phyloP scores from a whole-genome alignment of 1,140 invertebrate genomes.

The Potamilus streckersoni region DNA sequence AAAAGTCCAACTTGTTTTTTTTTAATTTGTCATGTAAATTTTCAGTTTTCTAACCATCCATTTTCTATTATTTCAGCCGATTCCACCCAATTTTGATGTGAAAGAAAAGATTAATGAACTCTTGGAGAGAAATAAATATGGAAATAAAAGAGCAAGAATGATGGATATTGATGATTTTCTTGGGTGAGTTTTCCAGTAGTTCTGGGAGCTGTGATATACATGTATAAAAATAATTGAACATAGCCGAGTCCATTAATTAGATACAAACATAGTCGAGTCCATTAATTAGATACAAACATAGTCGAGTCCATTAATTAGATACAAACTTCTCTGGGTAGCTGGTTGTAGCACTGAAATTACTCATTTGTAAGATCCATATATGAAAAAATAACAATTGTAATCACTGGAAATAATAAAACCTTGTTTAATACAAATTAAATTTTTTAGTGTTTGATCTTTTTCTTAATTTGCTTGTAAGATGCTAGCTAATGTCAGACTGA shows the following conservation, averaged over 20 bases:
- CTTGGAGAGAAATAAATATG: slow-evolving; percentile 75
- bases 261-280: background rate
- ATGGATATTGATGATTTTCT: slow-evolving; percentile 99
- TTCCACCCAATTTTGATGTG: slow-evolving; percentile 86
- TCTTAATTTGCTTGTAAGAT: too few relatives aligned
- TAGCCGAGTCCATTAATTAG: background rate
- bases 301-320: background rate
- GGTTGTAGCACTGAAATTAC: slow-evolving; percentile 1
- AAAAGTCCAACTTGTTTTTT: background rate
- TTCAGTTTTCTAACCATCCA: background rate
- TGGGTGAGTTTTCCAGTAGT: slow-evolving; percentile 69
- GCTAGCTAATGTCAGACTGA: too few relatives aligned
- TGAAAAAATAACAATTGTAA: background rate
- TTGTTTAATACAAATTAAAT: too few relatives aligned
- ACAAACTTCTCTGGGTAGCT: background rate
- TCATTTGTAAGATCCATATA: background rate
- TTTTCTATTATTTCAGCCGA: slow-evolving; percentile 72
- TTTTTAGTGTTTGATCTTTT: too few relatives aligned
- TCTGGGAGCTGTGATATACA: background rate
- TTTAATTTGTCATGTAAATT: slow-evolving; percentile 4
- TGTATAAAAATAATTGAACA: background rate
- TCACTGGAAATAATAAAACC: too few relatives aligned
- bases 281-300: background rate
- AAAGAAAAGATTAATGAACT: slow-evolving; percentile 86
- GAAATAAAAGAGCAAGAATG: slow-evolving; percentile 85